Conservation (phyloP, 2,888 invertebrate species). For the Cantharis flavilabris region DNA sequence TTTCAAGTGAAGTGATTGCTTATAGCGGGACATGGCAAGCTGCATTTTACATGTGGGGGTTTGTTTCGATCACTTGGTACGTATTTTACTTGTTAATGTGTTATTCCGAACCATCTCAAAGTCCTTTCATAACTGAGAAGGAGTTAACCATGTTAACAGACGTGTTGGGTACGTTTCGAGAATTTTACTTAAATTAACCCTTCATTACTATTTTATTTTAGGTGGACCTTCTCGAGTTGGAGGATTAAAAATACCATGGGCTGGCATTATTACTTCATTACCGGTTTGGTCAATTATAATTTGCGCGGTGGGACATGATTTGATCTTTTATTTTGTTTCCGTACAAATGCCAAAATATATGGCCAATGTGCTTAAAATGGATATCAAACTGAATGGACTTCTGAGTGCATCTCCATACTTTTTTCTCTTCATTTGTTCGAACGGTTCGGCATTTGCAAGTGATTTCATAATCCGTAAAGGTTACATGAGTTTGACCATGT, state of each 20-base stretch:
- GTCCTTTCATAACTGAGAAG: slow-evolving; percentile 61
- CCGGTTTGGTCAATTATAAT: slow-evolving; percentile 75
- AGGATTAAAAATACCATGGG: slow-evolving; percentile 57
- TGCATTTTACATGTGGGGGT: slow-evolving; percentile 64
- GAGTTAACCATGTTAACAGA: slow-evolving; percentile 57
- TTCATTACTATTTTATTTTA: background rate
- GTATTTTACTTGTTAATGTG: slow-evolving; percentile 55
- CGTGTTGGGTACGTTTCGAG: slow-evolving; percentile 8
- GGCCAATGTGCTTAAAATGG: slow-evolving; percentile 61
- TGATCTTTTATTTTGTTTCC: slow-evolving; percentile 65
- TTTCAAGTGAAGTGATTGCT: slow-evolving; percentile 44
- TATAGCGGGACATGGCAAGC: slow-evolving; percentile 60
- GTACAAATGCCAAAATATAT: slow-evolving; percentile 63
- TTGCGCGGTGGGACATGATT: slow-evolving; percentile 74
- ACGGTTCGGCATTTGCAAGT: background rate
- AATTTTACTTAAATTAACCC: slow-evolving; percentile 44
- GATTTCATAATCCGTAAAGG: background rate
- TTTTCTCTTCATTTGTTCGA: background rate
- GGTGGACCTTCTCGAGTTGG: background rate
- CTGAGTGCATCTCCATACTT: background rate
- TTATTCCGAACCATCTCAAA: slow-evolving; percentile 58
- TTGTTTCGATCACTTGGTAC: slow-evolving; percentile 60
- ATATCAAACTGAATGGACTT: background rate
- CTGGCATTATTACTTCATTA: slow-evolving; percentile 66
- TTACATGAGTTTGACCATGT: too few relatives aligned